Percentiles rank a stretch among this genome's conserved stretches.
phyloP scores from a whole-genome alignment of 2,113 vertebrate genomes.

The Hippocampus abdominalis region DNA sequence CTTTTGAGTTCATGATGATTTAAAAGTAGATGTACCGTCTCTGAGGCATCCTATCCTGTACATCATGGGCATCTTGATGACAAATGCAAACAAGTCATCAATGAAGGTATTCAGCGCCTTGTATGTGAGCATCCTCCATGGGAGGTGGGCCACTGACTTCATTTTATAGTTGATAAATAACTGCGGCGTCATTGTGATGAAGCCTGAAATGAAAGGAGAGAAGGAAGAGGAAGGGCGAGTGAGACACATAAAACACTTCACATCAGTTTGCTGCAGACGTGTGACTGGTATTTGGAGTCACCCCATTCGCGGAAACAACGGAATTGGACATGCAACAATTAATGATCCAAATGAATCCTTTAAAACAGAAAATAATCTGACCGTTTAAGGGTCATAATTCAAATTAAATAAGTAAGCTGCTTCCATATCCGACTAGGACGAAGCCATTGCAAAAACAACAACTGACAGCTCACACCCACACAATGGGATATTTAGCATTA shows the following conservation, averaged over 20 bases:
- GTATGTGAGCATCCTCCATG: slow-evolving; percentile 96
- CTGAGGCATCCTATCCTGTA: slow-evolving; percentile 95
- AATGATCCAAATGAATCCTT: background rate
- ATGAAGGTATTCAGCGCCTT: slow-evolving; percentile 97
- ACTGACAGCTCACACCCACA: no score
- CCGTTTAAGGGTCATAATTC: no score
- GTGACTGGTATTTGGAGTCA: slow-evolving; percentile 31
- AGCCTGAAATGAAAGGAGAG: slow-evolving; percentile 65
- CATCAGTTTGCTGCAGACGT: background rate
- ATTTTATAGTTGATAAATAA: slow-evolving; percentile 97
- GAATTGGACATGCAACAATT: slow-evolving; percentile 31
- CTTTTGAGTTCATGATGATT: background rate
- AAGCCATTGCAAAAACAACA: no score
- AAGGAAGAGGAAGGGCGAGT: background rate
- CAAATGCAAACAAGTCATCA: slow-evolving; percentile 93
- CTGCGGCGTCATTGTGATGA: slow-evolving; percentile 95
- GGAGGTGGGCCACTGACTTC: slow-evolving; percentile 93
- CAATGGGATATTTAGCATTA: no score
- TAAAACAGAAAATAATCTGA: no score
- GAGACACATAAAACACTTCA: background rate
- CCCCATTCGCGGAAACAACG: slow-evolving; percentile 13
- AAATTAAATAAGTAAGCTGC: no score
- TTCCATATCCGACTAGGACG: no score
- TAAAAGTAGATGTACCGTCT: slow-evolving; percentile 74
- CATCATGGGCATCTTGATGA: slow-evolving; percentile 98